phyloP scores from a whole-genome alignment of 2,113 vertebrate species.

The Ochotona princeps region DNA sequence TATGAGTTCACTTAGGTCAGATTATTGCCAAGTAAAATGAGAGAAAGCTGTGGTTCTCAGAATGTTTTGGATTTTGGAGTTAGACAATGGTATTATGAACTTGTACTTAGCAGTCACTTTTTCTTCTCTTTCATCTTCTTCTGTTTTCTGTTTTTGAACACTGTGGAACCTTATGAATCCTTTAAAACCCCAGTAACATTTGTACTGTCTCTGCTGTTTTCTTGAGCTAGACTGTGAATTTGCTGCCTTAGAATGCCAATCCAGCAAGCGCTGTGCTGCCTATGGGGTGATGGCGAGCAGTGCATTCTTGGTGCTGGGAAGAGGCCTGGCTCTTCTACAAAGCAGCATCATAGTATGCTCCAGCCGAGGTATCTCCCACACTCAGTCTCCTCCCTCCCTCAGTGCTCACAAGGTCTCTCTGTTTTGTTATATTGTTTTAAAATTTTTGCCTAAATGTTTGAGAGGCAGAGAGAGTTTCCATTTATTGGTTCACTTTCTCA shows the following conservation, averaged over 20 bases:
- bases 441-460: too few relatives aligned
- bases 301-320: accelerated
- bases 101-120: not conserved
- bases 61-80: not conserved
- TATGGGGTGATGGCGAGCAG: not conserved
- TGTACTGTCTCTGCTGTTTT: not conserved
- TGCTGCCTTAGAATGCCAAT: not conserved
- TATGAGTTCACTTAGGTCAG: not conserved
- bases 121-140: not conserved
- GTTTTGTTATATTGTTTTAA: too few relatives aligned
- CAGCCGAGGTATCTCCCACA: not conserved
- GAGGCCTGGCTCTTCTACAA: not conserved
- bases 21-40: not conserved
- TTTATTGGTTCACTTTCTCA: too few relatives aligned
- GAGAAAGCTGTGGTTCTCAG: not conserved
- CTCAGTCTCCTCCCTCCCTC: not conserved
- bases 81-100: not conserved
- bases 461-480: too few relatives aligned
- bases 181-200: not conserved
- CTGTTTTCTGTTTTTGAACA: too few relatives aligned
- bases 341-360: not conserved
- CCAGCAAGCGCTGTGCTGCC: not conserved
- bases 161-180: too few relatives aligned
- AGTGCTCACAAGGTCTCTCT: not conserved
- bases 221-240: not conserved